A percentile compares a stretch with the other conserved stretches of the same genome.
These are phyloP conservation scores for Malurus melanocephalus DNA, from an alignment of 2,113 vertebrate species.

Conservation along the genomic window DNA sequence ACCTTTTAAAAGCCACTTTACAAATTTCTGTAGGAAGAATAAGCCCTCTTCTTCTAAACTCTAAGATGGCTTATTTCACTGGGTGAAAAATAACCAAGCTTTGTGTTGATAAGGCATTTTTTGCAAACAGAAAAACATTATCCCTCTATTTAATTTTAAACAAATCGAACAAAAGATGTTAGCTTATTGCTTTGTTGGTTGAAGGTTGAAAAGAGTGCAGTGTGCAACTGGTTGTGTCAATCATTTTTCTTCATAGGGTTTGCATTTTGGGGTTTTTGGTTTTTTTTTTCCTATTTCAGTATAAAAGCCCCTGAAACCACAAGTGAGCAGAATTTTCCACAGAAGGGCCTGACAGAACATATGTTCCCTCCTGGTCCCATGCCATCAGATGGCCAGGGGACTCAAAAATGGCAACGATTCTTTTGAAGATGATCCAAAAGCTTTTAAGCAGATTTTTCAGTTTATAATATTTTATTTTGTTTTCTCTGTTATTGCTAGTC, in stretches of 20 bases:
- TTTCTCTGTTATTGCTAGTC: slow-evolving; percentile 42
- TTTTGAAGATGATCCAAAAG: slow-evolving; percentile 59
- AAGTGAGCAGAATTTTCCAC: slow-evolving; percentile 26
- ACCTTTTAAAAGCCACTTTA: neutral
- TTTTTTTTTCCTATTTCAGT: neutral
- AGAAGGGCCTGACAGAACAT: slow-evolving; percentile 46
- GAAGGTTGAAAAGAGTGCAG: neutral
- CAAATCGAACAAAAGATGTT: neutral
- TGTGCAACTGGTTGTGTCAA: slow-evolving; percentile 4
- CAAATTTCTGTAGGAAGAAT: neutral
- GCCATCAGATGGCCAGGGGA: slow-evolving; percentile 40
- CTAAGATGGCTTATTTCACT: neutral
- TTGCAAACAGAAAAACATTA: slow-evolving; percentile 3
- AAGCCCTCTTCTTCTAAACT: neutral
- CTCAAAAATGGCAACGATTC: slow-evolving; percentile 4
- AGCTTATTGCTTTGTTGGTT: neutral
- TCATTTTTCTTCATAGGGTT: neutral
- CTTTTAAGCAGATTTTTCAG: slow-evolving; percentile 34
- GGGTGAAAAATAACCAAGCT: neutral
- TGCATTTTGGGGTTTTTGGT: neutral
- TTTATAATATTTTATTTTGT: slow-evolving; percentile 46
- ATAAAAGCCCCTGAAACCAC: neutral
- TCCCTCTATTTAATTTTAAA: neutral
- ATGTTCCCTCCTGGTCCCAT: slow-evolving; percentile 31
- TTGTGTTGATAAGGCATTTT: slow-evolving; percentile 4